Conservation (phyloP, 2,113 vertebrate species). For the Malurus melanocephalus region DNA sequence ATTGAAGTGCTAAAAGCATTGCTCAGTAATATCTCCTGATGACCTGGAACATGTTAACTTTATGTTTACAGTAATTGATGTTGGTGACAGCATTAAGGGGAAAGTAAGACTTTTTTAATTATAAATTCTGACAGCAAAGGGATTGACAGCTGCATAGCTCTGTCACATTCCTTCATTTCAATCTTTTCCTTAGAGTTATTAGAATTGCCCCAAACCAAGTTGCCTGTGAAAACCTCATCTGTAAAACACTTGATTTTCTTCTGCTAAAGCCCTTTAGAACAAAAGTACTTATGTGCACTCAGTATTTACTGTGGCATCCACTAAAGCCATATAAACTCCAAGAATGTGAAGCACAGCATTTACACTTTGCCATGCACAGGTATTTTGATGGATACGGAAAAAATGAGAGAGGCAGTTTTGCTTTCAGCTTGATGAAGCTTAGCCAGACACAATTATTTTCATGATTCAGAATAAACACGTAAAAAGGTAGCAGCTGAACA, state of each 20-base stretch:
- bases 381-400: not conserved
- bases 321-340: not conserved
- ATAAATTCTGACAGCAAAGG: not conserved
- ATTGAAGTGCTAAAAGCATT: not conserved
- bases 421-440: not conserved
- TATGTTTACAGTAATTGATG: not conserved
- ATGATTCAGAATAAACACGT: not conserved
- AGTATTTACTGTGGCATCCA: not conserved
- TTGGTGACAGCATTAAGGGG: not conserved
- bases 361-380: not conserved
- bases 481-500: not conserved
- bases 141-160: not conserved
- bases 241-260: not conserved
- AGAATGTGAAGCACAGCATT: not conserved
- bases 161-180: not conserved
- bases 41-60: not conserved
- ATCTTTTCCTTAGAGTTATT: not conserved
- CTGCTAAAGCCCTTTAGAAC: not conserved
- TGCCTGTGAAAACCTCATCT: not conserved
- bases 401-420: not conserved
- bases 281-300: not conserved
- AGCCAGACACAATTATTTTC: constrained; percentile 6
- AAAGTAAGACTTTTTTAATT: not conserved
- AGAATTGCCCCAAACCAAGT: not conserved
- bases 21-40: not conserved